phyloP scores from a whole-genome alignment of 2,797 vertebrate genomes.

The Yasuhikotakia modesta region DNA sequence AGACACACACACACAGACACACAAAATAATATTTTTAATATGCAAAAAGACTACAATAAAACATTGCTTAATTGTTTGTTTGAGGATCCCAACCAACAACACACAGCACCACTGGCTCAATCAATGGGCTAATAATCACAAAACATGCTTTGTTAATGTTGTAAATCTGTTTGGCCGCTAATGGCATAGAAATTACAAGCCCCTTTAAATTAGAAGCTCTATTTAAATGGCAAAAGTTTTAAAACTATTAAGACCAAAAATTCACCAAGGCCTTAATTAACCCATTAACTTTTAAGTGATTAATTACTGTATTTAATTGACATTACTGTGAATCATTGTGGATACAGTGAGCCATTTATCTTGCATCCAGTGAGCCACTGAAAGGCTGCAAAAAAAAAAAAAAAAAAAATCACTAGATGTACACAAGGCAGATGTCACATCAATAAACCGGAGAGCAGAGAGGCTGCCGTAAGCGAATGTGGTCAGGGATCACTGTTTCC shows the following conservation, averaged over 20 bases:
- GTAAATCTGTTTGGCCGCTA: no score
- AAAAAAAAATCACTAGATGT: no score
- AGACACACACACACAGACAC: no score
- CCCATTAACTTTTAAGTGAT: constrained; percentile 9
- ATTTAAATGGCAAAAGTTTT: background rate
- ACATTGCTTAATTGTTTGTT: no score
- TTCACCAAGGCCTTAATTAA: constrained; percentile 8
- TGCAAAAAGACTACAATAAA: no score
- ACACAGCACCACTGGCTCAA: no score
- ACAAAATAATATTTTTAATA: no score
- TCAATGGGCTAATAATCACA: no score
- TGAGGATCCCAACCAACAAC: no score
- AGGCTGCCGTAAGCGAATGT: constrained; percentile 14
- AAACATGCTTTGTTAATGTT: no score
- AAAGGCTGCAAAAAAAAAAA: background rate
- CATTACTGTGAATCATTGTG: background rate
- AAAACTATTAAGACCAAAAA: background rate
- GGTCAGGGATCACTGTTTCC: constrained; percentile 28
- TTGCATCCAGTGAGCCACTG: background rate
- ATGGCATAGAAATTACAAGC: no score
- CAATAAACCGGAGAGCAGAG: constrained; percentile 39
- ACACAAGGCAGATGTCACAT: constrained; percentile 33
- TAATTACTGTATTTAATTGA: no score
- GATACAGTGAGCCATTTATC: background rate
- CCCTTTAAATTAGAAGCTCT: background rate